A percentile compares a stretch with the other conserved stretches of the same genome.
phyloP scores from a whole-genome alignment of 2,888 invertebrate genomes.

The Ichneumoninae sp. region DNA sequence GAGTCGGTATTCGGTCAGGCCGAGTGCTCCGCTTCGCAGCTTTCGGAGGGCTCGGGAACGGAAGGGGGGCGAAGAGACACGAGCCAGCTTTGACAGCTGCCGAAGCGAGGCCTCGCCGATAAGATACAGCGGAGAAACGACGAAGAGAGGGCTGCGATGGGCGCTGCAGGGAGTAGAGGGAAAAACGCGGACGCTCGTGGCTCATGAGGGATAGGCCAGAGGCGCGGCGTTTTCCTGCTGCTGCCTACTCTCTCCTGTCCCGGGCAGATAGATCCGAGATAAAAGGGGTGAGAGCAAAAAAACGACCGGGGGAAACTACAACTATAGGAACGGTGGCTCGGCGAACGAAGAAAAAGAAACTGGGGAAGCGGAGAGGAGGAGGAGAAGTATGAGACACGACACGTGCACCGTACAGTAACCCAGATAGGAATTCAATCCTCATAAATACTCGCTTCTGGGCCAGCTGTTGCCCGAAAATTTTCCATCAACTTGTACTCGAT shows the following conservation, averaged over 20 bases:
- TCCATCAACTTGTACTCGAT: not conserved
- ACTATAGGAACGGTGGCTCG: slow-evolving; percentile 22
- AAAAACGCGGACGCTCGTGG: not conserved
- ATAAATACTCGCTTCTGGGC: slow-evolving; percentile 51
- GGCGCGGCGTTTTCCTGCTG: slow-evolving; percentile 18
- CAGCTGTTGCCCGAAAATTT: slow-evolving; percentile 21
- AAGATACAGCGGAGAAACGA: slow-evolving; percentile 52
- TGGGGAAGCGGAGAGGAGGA: slow-evolving; percentile 20
- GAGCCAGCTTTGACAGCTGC: slow-evolving; percentile 65
- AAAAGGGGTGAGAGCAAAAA: slow-evolving; percentile 9
- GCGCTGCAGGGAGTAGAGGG: not conserved
- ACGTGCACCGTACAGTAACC: slow-evolving; percentile 61
- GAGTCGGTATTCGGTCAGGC: slow-evolving; percentile 77
- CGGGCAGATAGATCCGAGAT: slow-evolving; percentile 50
- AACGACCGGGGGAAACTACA: slow-evolving; percentile 19
- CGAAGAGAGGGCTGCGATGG: not conserved
- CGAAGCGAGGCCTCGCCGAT: slow-evolving; percentile 52
- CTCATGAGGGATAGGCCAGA: not conserved
- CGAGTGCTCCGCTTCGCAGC: slow-evolving; percentile 33
- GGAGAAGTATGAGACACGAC: slow-evolving; percentile 47
- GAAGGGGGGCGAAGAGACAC: not conserved
- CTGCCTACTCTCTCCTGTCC: slow-evolving; percentile 46
- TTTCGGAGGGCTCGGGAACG: not conserved
- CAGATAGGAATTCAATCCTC: slow-evolving; percentile 63
- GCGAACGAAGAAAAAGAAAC: slow-evolving; percentile 21